These are phyloP conservation scores for Coccyzus lansbergi DNA, from an alignment of 2,797 vertebrate species.

Conservation along the genomic window DNA sequence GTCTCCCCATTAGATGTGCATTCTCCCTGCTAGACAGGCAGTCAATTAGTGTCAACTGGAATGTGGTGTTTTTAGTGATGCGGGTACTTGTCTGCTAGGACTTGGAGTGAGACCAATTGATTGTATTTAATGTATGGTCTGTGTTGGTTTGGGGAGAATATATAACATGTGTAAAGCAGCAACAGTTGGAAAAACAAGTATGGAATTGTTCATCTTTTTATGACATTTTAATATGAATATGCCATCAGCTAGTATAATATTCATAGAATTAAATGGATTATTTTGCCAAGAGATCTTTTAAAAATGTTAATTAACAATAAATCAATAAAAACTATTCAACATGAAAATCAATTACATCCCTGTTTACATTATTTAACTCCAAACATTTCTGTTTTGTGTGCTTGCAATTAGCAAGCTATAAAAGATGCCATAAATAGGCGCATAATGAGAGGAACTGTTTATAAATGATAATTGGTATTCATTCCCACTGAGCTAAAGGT, in stretches of 20 bases:
- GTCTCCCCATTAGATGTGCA: background rate
- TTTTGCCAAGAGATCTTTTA: conserved; percentile 64
- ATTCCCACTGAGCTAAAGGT: conserved; percentile 60
- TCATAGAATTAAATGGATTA: conserved; percentile 69
- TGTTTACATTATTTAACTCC: conserved; percentile 76
- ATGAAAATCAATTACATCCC: conserved; percentile 72
- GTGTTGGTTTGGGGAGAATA: background rate
- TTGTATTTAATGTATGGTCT: background rate
- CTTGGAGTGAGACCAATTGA: background rate
- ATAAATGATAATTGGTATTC: conserved; percentile 71
- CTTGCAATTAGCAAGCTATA: conserved; percentile 75
- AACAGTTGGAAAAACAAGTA: conserved; percentile 45
- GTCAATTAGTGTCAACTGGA: conserved; percentile 19
- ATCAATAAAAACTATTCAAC: conserved; percentile 76
- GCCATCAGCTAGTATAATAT: conserved; percentile 29
- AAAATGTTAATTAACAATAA: conserved; percentile 76
- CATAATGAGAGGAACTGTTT: conserved; percentile 72
- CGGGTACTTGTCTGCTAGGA: background rate
- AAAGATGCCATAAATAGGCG: conserved; percentile 71
- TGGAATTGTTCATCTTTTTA: conserved; percentile 21
- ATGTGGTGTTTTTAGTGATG: conserved; percentile 26
- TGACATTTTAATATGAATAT: conserved; percentile 32
- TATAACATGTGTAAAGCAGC: background rate
- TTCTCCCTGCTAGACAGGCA: background rate
- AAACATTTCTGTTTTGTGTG: conserved; percentile 70